phyloP scores from a whole-genome alignment of 2,113 vertebrate species.

The Xenus cinereus region DNA sequence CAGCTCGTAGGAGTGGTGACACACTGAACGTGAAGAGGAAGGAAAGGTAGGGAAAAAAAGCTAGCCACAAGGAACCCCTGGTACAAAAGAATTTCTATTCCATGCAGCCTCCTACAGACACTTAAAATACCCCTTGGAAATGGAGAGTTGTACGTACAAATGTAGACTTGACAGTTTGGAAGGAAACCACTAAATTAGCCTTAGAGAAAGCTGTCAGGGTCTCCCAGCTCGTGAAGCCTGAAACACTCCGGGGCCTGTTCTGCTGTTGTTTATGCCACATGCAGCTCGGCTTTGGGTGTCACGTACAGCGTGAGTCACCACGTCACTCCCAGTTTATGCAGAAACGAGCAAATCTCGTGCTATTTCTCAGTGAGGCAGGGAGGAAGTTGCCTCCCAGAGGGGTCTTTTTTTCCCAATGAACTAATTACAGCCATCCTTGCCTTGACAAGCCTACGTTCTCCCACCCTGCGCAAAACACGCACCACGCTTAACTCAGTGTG shows the following conservation, averaged over 20 bases:
- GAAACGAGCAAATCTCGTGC: not conserved
- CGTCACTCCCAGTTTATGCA: not conserved
- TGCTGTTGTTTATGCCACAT: not conserved
- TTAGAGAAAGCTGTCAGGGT: not conserved
- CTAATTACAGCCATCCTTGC: not conserved
- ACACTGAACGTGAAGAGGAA: not conserved
- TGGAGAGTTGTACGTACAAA: not conserved
- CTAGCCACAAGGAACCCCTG: not conserved
- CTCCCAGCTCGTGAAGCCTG: not conserved
- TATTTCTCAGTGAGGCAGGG: not conserved
- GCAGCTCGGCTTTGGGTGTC: not conserved
- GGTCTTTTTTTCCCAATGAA: not conserved
- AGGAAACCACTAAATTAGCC: not conserved
- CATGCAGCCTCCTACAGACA: not conserved
- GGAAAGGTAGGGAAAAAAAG: not conserved
- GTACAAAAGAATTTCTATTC: not conserved
- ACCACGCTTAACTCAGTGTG: not conserved
- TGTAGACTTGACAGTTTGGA: not conserved
- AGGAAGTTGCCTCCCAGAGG: not conserved
- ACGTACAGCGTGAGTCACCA: not conserved
- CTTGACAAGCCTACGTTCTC: not conserved
- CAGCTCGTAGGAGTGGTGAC: not conserved
- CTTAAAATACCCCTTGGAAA: not conserved
- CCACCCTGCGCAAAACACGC: accelerated
- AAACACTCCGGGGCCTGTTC: not conserved